A percentile compares a stretch with the other conserved stretches of the same genome.
These are phyloP conservation scores for Spicauda simplicius DNA, from an alignment of 2,888 invertebrate species.

Conservation along the genomic window DNA sequence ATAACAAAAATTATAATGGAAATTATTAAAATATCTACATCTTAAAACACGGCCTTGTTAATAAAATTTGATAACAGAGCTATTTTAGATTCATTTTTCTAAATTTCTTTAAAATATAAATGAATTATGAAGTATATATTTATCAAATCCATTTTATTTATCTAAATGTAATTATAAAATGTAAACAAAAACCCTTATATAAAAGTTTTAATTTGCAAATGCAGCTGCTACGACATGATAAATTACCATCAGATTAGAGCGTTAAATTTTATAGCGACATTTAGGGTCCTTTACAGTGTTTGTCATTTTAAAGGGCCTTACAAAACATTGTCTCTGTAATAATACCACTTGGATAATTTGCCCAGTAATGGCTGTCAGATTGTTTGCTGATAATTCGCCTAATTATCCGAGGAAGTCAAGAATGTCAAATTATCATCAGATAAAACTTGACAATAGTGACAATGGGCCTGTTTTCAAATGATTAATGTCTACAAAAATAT, in stretches of 20 bases:
- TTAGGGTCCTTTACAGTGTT: slow-evolving; percentile 19
- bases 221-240: slow-evolving; percentile 21
- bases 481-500: background rate
- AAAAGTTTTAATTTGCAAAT: background rate
- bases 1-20: no score
- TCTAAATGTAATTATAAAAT: no score
- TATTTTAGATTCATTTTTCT: no score
- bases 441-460: slow-evolving; percentile 2
- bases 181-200: no score
- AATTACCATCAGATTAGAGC: slow-evolving; percentile 24
- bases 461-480: background rate
- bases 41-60: no score
- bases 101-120: no score
- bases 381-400: slow-evolving; percentile 16
- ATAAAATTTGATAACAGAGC: no score
- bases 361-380: slow-evolving; percentile 8
- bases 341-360: slow-evolving; percentile 18
- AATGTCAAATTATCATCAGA: slow-evolving; percentile 9
- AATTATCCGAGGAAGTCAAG: background rate
- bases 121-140: no score
- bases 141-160: no score
- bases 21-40: no score
- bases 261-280: slow-evolving; percentile 29
- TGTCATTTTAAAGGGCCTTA: slow-evolving; percentile 13
- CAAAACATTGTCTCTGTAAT: slow-evolving; percentile 17